A percentile compares a stretch with the other conserved stretches of the same genome.
These are phyloP conservation scores for Platyscapa corneri DNA, from an alignment of 1,140 invertebrate genomes.

Conservation along the genomic window DNA sequence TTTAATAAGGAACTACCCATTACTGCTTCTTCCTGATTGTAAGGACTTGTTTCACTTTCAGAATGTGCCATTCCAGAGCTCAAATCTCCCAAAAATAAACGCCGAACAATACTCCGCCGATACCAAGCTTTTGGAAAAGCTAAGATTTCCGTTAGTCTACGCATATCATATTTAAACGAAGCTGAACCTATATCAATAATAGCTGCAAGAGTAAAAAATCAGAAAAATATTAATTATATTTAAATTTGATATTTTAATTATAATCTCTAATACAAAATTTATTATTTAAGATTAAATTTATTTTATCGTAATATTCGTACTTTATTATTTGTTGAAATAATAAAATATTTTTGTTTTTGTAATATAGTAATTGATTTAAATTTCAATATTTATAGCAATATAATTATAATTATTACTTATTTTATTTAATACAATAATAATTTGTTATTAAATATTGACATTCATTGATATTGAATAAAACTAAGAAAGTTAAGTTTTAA, in stretches of 20 bases:
- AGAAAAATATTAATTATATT: not conserved
- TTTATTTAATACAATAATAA: too few relatives aligned
- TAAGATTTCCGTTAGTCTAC: constrained; percentile 96
- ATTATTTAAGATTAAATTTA: not conserved
- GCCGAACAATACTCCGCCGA: constrained; percentile 90
- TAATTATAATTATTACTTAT: too few relatives aligned
- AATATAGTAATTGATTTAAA: too few relatives aligned
- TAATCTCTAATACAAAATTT: not conserved
- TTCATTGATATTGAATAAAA: too few relatives aligned
- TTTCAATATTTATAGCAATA: too few relatives aligned
- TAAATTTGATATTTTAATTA: too few relatives aligned
- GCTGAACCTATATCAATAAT: constrained; percentile 98
- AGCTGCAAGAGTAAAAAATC: constrained; percentile 76
- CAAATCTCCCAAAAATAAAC: constrained; percentile 94
- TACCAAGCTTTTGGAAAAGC: constrained; percentile 99
- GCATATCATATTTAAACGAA: constrained; percentile 99
- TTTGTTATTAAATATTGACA: too few relatives aligned
- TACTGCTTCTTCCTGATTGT: constrained; percentile 69
- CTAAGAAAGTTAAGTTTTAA: too few relatives aligned
- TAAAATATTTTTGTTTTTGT: constrained; percentile 41
- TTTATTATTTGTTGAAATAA: too few relatives aligned
- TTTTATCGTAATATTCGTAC: too few relatives aligned
- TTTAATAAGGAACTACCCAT: constrained; percentile 69
- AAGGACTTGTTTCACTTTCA: constrained; percentile 70
- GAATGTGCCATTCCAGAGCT: constrained; percentile 76